These are phyloP conservation scores for Tragelaphus imberbis DNA, from an alignment of 2,113 vertebrate species.

Conservation along the genomic window DNA sequence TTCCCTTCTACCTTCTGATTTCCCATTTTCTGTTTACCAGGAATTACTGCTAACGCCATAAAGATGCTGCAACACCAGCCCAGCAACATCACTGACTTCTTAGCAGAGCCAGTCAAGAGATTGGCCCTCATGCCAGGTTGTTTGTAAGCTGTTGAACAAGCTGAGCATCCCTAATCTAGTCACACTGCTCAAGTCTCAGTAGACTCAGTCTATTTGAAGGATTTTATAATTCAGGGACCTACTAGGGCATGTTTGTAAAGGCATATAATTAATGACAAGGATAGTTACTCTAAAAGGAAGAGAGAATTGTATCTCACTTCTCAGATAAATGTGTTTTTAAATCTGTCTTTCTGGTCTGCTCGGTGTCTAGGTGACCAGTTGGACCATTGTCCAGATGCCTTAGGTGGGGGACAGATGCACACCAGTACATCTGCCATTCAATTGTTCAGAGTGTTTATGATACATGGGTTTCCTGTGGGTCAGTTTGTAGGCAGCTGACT, in stretches of 20 bases:
- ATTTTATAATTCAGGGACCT: not conserved
- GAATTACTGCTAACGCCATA: not conserved
- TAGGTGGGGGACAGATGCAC: not conserved
- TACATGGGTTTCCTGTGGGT: not conserved
- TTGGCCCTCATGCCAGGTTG: not conserved
- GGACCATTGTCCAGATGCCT: not conserved
- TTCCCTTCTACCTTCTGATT: not conserved
- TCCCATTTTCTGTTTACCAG: not conserved
- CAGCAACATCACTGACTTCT: not conserved
- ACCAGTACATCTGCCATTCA: not conserved
- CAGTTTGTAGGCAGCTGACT: not conserved
- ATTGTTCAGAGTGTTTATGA: not conserved
- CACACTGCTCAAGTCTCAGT: not conserved
- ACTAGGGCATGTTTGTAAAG: not conserved
- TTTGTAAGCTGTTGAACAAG: not conserved
- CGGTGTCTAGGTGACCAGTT: not conserved
- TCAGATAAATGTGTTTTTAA: not conserved
- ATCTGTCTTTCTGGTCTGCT: not conserved
- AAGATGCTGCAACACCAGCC: not conserved
- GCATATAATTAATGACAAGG: not conserved
- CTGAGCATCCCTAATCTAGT: not conserved
- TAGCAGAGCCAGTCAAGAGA: not conserved
- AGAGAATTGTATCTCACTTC: not conserved
- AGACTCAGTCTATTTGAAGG: not conserved
- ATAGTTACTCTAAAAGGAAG: not conserved